Evolutionary conservation across 2,113 vertebrate species (phyloP), one percentile per base, ranked within the genome.

Genomic region (Columba livia): DNA sequence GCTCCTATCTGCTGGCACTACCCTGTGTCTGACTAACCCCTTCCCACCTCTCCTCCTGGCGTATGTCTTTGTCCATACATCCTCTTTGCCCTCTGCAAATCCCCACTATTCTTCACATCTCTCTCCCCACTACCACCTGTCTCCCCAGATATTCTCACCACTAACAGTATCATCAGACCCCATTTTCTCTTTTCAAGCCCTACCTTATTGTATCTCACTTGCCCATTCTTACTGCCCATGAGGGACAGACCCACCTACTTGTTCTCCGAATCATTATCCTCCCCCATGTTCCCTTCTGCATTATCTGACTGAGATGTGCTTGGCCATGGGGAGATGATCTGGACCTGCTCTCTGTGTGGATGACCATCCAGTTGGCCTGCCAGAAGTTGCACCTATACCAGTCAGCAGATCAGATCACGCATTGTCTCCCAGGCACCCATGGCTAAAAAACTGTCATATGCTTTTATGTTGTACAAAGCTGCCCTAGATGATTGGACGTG

Each of bases 61-160:
- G 40, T 26, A 74, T 3, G 1, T 32, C 42, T 64, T 36, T 2
- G 2, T 44, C 12, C 44, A 60, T 10, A 9, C 2, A 57, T 1
- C 10, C 34, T 64, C 57, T 71, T 4, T 65, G 20, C 11, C 26
- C 36, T 73, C 50, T 88, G 36, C 20, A 77, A 84, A 73, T 38
- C 8, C 29, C 8, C 6, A 3, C 15, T 38, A 11, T 40, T 71
- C 19, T 54, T 79, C 31, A 73, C n/a, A 85, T 62, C 24, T 83
- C 26, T 53, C 42, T 79, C 48, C 32, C 25, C 19, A 7, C 19
- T 24, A 48, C 36, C 24, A 71, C 24, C 36, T 65, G 14, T 26
- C 38, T 73, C 20, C 6, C 17, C 26, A 1, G 4, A 10, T 36
- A 69, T 51, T 67, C 36, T 64, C 85, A 48, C 32, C 28, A 47